Evolutionary conservation across 2,113 vertebrate species (phyloP), one percentile per base, ranked within the genome.

Genomic region (Cephalopterus ornatus): DNA sequence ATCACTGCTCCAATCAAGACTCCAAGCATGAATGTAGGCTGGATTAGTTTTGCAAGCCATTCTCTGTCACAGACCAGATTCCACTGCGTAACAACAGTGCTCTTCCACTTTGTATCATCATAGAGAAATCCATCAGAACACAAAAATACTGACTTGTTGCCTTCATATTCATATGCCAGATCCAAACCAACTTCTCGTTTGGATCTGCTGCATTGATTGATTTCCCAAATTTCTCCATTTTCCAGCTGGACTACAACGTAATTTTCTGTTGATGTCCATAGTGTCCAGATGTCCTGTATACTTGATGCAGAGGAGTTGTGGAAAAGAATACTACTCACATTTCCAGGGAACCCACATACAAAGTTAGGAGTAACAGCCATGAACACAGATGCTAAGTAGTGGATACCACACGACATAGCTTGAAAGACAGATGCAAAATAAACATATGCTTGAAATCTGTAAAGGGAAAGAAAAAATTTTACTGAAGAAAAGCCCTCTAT

Each of bases 381-480:
- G 96, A 99, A 99, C 55, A 99, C 99, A 9, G 99, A 99, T 10
- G 99, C 97, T 97, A 99, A 97, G 96, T 99, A 99, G 94, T 99
- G 99, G 95, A 99, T 99, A 50, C 99, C 99, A 93, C 99, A 99
- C 35, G 99, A 97, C 32, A 98, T 95, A 58, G 98, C 97, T 97
- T 99, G 99, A 97, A 99, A 99, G 85, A 98, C 98, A 73, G 98
- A 98, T 37, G 98, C 97, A 78, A 99, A 99, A 97, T 99, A 99
- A 75, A 99, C 84, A 92, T 98, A 98, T 83, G 98, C 98, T 97
- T 99, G 99, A 95, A 98, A 99, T 96, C 99, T 99, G 96, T 42
- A 94, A 94, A 93, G 32, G 72, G 90, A 88, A 87, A 82, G 42
- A 89, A 85, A 86, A 94, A 62, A 21, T n/a, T 37, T 87, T 74